These are phyloP conservation scores for Tachysurus vachellii DNA, from an alignment of 2,113 vertebrate species.

Conservation along the genomic window DNA sequence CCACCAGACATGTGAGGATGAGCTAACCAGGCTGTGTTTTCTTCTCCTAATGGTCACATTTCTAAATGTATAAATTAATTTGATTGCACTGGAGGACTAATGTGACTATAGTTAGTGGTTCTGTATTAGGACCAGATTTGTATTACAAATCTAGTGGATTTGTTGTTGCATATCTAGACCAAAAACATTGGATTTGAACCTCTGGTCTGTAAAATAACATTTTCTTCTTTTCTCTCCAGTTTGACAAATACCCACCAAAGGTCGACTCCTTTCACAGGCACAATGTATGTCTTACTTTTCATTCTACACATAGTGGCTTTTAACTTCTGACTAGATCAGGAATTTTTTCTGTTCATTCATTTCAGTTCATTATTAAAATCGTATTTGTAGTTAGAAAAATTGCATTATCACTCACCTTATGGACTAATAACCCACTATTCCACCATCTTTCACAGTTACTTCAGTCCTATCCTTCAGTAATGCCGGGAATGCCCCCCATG, in stretches of 20 bases:
- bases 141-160: too few species aligned
- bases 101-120: neutral
- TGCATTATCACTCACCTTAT: neutral
- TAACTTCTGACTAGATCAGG: neutral
- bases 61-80: neutral
- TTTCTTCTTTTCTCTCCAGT: conserved; percentile 64
- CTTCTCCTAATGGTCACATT: neutral
- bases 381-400: conserved; percentile 1
- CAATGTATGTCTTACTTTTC: conserved; percentile 66
- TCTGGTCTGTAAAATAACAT: neutral
- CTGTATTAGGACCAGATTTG: neutral
- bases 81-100: neutral
- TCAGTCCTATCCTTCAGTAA: conserved; percentile 77
- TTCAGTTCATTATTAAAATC: neutral
- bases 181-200: neutral
- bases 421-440: conserved; percentile 16
- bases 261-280: conserved; percentile 77
- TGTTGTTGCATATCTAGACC: neutral
- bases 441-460: conserved; percentile 73
- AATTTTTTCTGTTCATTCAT: neutral
- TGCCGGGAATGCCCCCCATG: conserved; percentile 80
- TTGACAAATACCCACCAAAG: conserved; percentile 78
- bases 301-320: neutral
- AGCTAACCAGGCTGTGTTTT: conserved; percentile 10
- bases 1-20: conserved; percentile 56